Evolutionary conservation across 2,113 vertebrate species (phyloP).

Genomic region (Gyps fulvus): DNA sequence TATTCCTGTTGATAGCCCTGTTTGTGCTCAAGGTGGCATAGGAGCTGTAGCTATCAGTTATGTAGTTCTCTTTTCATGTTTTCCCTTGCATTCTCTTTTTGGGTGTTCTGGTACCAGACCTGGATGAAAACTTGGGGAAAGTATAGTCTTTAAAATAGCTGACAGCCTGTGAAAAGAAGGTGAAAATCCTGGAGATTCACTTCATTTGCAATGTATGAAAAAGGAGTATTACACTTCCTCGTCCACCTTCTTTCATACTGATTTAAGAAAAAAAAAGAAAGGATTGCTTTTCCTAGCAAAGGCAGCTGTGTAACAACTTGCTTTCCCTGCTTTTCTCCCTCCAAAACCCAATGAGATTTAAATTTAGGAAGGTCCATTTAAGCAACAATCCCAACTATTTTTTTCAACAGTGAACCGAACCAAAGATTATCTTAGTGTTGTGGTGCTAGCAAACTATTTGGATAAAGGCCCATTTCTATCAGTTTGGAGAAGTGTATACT

Average conservation of each 20-base stretch:
- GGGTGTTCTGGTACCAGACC: not conserved
- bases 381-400: not conserved
- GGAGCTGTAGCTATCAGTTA: not conserved
- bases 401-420: not conserved
- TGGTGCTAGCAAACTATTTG: not conserved
- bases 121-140: not conserved
- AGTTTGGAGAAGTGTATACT: not conserved
- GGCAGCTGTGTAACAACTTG: not conserved
- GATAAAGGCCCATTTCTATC: not conserved
- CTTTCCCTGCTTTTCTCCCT: not conserved
- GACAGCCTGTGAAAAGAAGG: not conserved
- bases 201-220: not conserved
- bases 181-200: not conserved
- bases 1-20: not conserved
- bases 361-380: not conserved
- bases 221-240: not conserved
- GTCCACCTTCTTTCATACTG: fast-evolving
- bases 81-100: not conserved
- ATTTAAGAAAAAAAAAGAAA: not conserved
- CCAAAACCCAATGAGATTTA: not conserved
- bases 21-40: not conserved
- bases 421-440: not conserved
- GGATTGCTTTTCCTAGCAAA: not conserved
- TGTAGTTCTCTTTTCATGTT: fast-evolving
- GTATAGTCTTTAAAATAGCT: not conserved